Percentiles rank a stretch among this genome's conserved stretches.
Conservation (phyloP, 2,113 vertebrate species). For the Menura novaehollandiae region DNA sequence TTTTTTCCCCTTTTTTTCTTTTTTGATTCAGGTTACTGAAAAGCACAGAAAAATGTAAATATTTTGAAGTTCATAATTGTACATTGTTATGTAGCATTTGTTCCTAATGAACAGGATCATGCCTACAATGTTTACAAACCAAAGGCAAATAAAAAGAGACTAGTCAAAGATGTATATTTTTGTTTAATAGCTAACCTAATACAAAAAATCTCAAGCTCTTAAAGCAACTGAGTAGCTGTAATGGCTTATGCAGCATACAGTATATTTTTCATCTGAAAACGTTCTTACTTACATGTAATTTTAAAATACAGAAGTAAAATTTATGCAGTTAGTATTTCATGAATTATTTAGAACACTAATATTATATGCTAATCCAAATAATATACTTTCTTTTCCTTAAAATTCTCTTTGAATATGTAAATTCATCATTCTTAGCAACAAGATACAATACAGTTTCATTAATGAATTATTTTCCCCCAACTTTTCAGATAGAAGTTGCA, state of each 20-base stretch:
- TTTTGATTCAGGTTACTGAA: neutral
- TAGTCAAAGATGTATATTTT: neutral
- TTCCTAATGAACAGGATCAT: neutral
- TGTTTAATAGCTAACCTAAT: neutral
- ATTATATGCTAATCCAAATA: neutral
- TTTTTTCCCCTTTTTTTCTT: neutral
- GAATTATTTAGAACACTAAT: neutral
- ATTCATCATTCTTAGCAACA: neutral
- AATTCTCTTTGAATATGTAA: neutral
- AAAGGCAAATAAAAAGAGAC: neutral
- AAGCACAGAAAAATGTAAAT: constrained; percentile 5
- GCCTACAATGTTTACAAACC: neutral
- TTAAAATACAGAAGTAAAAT: neutral
- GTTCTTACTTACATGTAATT: neutral
- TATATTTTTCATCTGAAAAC: neutral
- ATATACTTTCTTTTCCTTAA: neutral
- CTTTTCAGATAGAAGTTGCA: neutral
- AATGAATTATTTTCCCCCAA: neutral
- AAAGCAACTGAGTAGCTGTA: neutral
- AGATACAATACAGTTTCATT: neutral
- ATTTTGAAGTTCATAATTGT: neutral
- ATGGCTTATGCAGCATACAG: neutral
- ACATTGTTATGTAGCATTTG: neutral
- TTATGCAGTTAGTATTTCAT: neutral
- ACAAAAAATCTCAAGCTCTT: neutral